Base-by-base conservation (phyloP, 2,797 vertebrate species). In the Phataginus tricuspis region DNA sequence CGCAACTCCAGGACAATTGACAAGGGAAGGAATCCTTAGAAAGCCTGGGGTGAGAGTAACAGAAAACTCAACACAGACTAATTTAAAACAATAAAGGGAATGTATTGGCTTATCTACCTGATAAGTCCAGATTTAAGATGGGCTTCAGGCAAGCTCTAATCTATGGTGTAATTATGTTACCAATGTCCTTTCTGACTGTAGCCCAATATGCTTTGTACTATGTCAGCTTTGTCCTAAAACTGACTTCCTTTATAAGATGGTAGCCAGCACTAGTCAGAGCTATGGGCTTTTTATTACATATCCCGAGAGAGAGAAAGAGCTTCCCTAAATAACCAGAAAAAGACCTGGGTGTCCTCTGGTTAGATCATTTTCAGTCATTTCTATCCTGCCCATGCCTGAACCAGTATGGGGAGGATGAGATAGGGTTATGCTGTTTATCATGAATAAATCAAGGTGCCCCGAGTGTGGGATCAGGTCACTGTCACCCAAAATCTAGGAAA, bases 1-100 rank as follows among this genome's bases (percentile, higher is more conserved):
- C 59, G 9, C 39, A 69, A 39, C 25, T n/a, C 13, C 51, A 79
- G 9, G n/a, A 7, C 53, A 64, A 21, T 18, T 61, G 42, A 42
- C 91, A 90, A 64, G 42, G n/a, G 1, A 75, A 53, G n/a, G 8
- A 53, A 21, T 53, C 79, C 45, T 71, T 31, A 90, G 10, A 66
- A 75, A 7, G 42, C 31, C 53, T 9, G 64, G 64, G 25, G 49
- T 83, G 25, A 55, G 19, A 75, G 12, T 75, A 80, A 74, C 25
- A 82, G 79, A 86, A 96, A 86, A 90, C 18, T 68, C 53, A 86
- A 93, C n/a, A 75, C 19, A 77, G 14, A 55, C 8, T 45, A 91
- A 37, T 31, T 84, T 71, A 90, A 95, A 92, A 90, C 13, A 69
- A 49, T 37, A 86, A 82, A 75, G 68, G 15, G 39, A 90, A 86